Evolutionary conservation across 2,113 vertebrate species (phyloP), one percentile per base, ranked within the genome.

Genomic region (Oncorhynchus clarkii): DNA sequence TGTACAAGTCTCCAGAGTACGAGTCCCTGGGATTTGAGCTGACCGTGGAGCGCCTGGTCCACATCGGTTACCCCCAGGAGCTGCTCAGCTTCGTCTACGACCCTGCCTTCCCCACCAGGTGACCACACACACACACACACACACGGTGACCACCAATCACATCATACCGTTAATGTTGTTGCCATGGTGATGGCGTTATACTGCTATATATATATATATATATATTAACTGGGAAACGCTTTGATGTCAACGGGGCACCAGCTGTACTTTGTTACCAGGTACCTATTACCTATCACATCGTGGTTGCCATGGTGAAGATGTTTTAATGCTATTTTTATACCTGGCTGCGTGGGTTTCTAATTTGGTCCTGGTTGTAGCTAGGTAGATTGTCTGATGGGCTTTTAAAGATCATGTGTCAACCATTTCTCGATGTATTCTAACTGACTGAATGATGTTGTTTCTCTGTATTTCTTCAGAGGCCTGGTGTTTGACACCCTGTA

Each of bases 1-100:
- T 99, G 88, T 99, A 99, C 92, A 99, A 99, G 91, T 99, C 98
- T 80, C 98, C 98, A 20, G 98, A 99, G 87, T 99, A 99, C 60
- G 97, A 99, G 87, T 97, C 98, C 20, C 92, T 99, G 70, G 98
- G 97, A 76, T 99, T 99, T 89, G 96, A 99, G 83, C 95, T 99
- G 70, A 99, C 96, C 7, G 97, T 99, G 90, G 97, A 99, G 90
- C 93, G 97, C 75, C 92, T 99, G 86, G 96, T 99, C 82, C 98
- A 95, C 88, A 99, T 99, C 75, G 98, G 98, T 84, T 99, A 99
- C 82, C 98, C 97, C 65, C 97, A 98, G 89, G 98, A 99, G 87
- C 95, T 99, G 84, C 95, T 97, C 88, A 96, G 93, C 88, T 99
- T 99, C 75, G 97, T 97, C 82, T 99, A 99, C 82, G 98, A 99